Base-by-base conservation (phyloP, 2,888 invertebrate species). In the Agriopis marginaria region DNA sequence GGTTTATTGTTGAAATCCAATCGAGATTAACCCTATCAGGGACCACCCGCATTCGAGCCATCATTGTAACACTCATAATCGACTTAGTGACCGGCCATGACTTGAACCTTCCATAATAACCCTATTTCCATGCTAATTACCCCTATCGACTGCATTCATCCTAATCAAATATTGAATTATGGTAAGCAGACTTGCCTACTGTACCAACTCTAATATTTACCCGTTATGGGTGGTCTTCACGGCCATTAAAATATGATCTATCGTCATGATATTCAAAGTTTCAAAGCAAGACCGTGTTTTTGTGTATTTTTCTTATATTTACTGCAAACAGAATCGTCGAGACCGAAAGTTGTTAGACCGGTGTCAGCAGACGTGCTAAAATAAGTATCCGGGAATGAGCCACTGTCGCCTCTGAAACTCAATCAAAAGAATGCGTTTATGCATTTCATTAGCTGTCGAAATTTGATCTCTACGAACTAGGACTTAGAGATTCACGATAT, bases 1-100 rank as follows among this genome's bases (percentile, higher is more conserved):
- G 77, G 76, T 82, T 82, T 76, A 82, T 83, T 83, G 82, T 74
- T 76, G 72, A 83, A 86, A 86, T 82, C 82, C 81, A 85, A 86
- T 89, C 82, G 79, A 86, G 83, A 85, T 87, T 86, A 88, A 87
- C 86, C 85, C 85, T 84, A 83, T 86, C 79, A 76, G 66, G 74
- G 88, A 87, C 87, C 87, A 91, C 91, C 91, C 91, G 91, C 88
- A 91, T 91, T 74, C 77, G 68, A 77, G 73, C 70, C 75, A 71
- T 75, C 77, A 85, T 84, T 82, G 82, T 77, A 80, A 79, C 78
- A 76, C 78, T 80, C 76, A 78, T 77, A 67, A 75, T 79, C 70
- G 71, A 71, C 72, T 65, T 62, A 71, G 62, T 71, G 70, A 69
- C 63, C 63, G 68, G 68, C 74, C 70, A 73, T 75, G 74, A 75